These are phyloP conservation scores for Thrips palmi DNA, from an alignment of 1,140 invertebrate species.

Conservation along the genomic window DNA sequence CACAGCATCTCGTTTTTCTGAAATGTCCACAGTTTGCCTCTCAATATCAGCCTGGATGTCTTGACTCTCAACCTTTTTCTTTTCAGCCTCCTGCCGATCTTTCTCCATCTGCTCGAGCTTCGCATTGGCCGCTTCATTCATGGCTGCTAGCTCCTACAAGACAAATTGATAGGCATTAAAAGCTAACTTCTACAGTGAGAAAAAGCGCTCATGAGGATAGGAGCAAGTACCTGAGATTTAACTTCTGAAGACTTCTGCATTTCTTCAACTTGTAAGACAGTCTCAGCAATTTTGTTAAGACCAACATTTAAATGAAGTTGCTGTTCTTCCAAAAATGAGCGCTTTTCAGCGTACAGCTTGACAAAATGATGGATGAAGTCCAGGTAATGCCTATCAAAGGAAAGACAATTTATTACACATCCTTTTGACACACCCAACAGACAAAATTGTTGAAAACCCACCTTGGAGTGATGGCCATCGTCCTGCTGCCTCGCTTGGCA, in stretches of 20 bases:
- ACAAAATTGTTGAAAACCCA: slow-evolving; percentile 13
- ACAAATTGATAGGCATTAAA: slow-evolving; percentile 12
- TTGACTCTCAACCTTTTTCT: slow-evolving; percentile 95
- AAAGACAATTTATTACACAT: background rate
- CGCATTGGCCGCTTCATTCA: slow-evolving; percentile 95
- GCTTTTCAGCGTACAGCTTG: slow-evolving; percentile 93
- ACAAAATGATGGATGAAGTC: slow-evolving; percentile 99
- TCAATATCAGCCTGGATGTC: slow-evolving; percentile 87
- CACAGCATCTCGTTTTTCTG: slow-evolving; percentile 79
- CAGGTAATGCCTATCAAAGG: slow-evolving; percentile 68
- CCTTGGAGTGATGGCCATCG: slow-evolving; percentile 93
- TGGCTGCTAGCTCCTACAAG: slow-evolving; percentile 78
- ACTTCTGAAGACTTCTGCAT: slow-evolving; percentile 97
- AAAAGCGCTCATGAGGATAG: no score
- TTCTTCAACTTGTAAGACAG: slow-evolving; percentile 98
- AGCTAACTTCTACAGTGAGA: background rate
- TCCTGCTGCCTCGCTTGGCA: slow-evolving; percentile 77
- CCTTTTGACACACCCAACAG: background rate
- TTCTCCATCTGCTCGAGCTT: slow-evolving; percentile 99
- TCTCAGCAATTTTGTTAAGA: slow-evolving; percentile 96
- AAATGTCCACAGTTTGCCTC: slow-evolving; percentile 79
- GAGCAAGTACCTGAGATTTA: slow-evolving; percentile 70
- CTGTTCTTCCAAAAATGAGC: slow-evolving; percentile 95
- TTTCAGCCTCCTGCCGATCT: slow-evolving; percentile 98
- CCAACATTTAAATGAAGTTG: slow-evolving; percentile 98